Evolutionary conservation across 2,113 vertebrate genomes (phyloP).

Genomic region (Emberiza fucata): DNA sequence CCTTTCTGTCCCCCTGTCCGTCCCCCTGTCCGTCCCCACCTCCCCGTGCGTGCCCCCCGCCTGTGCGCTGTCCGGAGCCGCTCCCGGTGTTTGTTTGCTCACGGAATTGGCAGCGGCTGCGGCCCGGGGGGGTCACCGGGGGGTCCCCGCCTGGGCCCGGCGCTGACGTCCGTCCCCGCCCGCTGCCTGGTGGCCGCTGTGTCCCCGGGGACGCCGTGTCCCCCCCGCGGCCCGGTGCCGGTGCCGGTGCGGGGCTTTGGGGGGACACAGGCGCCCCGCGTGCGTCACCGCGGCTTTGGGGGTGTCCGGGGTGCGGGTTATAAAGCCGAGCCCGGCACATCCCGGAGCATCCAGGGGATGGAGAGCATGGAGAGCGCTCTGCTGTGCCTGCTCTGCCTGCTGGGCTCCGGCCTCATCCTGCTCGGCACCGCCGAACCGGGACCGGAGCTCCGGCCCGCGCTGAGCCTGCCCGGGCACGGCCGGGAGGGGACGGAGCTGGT

Average conservation of each 20-base stretch:
- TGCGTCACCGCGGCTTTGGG: not conserved
- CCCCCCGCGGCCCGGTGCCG: not conserved
- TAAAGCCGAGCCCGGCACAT: not conserved
- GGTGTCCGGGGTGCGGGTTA: not conserved
- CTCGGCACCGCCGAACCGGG: not conserved
- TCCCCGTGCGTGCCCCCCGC: not conserved
- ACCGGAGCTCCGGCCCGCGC: not conserved
- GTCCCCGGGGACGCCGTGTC: not conserved
- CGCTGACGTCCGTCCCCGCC: not conserved
- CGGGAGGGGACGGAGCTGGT: not conserved
- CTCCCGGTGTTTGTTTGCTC: not conserved
- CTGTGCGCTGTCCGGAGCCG: not conserved
- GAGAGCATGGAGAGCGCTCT: not conserved
- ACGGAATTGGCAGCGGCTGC: not conserved
- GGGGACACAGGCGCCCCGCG: not conserved
- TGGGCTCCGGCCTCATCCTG: not conserved
- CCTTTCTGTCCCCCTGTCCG: no score
- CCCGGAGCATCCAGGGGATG: not conserved
- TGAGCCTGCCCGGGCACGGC: not conserved
- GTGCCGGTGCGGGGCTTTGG: not conserved
- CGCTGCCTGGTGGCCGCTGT: rapidly evolving
- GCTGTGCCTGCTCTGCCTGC: constrained; percentile 9
- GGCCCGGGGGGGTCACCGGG: not conserved
- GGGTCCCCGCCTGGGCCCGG: not conserved
- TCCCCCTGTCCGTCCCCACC: no score